Evolutionary conservation across 2,888 invertebrate species (phyloP).

Genomic region (Amphiduros pacificus): DNA sequence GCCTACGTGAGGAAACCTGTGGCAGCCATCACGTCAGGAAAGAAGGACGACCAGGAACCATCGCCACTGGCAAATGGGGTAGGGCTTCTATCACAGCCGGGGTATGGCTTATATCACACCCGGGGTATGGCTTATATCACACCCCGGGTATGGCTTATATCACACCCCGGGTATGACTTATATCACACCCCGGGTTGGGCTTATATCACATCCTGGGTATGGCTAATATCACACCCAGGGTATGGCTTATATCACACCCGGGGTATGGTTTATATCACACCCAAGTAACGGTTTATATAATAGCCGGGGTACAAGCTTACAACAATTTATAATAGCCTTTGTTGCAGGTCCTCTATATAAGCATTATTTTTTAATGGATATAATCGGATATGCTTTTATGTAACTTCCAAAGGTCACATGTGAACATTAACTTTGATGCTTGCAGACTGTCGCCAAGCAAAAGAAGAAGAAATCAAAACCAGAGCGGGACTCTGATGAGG

Average conservation of each 20-base stretch:
- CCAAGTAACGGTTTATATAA: too few species aligned
- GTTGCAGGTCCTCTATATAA: too few species aligned
- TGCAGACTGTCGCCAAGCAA: constrained; percentile 2
- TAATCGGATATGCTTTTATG: too few species aligned
- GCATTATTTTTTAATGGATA: too few species aligned
- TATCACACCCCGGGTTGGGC: too few species aligned
- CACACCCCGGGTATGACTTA: too few species aligned
- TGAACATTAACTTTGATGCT: too few species aligned
- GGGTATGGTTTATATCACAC: not conserved
- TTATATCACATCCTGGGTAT: too few species aligned
- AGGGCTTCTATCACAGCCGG: not conserved
- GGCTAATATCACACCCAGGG: not conserved
- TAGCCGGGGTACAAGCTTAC: too few species aligned
- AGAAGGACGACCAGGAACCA: constrained; percentile 6
- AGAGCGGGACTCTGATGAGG: constrained; percentile 11
- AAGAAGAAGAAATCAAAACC: constrained; percentile 8
- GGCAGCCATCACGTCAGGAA: constrained; percentile 1
- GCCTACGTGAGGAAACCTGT: constrained; percentile 16
- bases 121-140: not conserved
- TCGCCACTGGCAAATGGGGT: constrained; percentile 22
- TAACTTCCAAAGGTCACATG: too few species aligned
- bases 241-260: not conserved
- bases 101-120: not conserved
- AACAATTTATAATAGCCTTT: too few species aligned
- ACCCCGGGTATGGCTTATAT: too few species aligned